Evolutionary conservation across 2,797 vertebrate genomes (phyloP), one percentile per base, ranked within the genome.

Genomic region (Capromys pilorides): DNA sequence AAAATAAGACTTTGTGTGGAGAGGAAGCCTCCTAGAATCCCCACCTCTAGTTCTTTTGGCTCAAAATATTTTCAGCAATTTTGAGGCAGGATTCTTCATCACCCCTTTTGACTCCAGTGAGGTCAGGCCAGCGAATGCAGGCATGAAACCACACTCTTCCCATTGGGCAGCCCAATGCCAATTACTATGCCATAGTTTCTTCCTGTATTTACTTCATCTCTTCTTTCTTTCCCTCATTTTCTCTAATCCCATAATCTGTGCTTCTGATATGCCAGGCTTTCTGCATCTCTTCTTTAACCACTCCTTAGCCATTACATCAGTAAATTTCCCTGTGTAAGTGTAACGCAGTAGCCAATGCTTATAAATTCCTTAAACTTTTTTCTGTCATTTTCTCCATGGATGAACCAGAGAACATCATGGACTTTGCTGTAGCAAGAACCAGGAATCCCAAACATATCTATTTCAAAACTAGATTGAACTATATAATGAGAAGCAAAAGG

Each of bases 51-150:
- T 95, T 67, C 51, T 51, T 88, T 85, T 90, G 78, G 39, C 36
- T 78, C 57, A 75, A 61, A 67, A 28, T 21, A 51, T 73, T 83
- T 18, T 87, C 28, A 45, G 54, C 36, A n/a, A 80, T 94, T 94
- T 84, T 69, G 88, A 59, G 92, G 62, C 54, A 33, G n/a, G 16
- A 28, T 97, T 90, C 36, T 64, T 88, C 19, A 51, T 24, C 79
- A 22, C 61, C 12, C 24, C 49, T 78, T 86, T 62, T 57, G 66
- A 86, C 26, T 33, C n/a, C 28, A 71, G 3, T 49, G 31, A 80
- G 39, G 19, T 88, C 61, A 64, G 31, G 19, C 33, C 45, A 33
- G 28, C 7, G 14, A 69, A 24, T 45, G 45, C 66, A 59, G 41
- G 84, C 88, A n/a, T 7, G 21, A 91, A 62, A 78, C 12, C 14